These are phyloP conservation scores for Lymantria dispar DNA, from an alignment of 2,888 invertebrate species.

Conservation along the genomic window DNA sequence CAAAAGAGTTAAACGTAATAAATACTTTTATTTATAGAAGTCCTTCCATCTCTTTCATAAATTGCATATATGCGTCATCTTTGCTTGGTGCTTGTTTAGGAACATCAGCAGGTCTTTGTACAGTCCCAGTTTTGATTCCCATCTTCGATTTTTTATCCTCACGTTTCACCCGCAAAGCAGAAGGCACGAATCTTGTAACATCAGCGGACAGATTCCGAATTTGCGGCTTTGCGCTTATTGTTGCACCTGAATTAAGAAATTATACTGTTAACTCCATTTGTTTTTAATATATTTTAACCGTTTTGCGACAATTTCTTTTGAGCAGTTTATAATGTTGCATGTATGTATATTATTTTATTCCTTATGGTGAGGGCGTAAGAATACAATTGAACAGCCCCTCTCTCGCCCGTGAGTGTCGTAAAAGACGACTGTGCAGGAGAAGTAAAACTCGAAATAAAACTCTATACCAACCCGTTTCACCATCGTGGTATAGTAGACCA, in stretches of 20 bases:
- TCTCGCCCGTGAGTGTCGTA: too few species aligned
- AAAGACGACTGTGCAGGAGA: too few species aligned
- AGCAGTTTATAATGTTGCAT: too few species aligned
- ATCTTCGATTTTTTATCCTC: slow-evolving; percentile 88
- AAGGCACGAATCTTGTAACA: slow-evolving; percentile 97
- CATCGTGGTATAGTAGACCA: too few species aligned
- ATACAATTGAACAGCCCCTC: too few species aligned
- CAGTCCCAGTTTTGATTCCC: slow-evolving; percentile 71
- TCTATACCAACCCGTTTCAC: too few species aligned
- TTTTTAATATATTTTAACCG: too few species aligned
- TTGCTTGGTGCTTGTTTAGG: slow-evolving; percentile 86
- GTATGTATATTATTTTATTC: too few species aligned
- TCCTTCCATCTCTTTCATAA: slow-evolving; percentile 99
- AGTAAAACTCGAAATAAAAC: too few species aligned
- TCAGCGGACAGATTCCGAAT: slow-evolving; percentile 96
- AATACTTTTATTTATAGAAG: slow-evolving; percentile 83
- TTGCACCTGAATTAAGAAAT: slow-evolving; percentile 82
- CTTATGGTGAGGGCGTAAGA: too few species aligned
- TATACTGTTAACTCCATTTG: background rate
- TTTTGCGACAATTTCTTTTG: too few species aligned
- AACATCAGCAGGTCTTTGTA: slow-evolving; percentile 77
- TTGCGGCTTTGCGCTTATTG: slow-evolving; percentile 98
- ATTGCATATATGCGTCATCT: slow-evolving; percentile 99
- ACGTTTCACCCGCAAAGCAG: slow-evolving; percentile 94
- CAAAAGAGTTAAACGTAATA: background rate